Percentiles rank a stretch among this genome's conserved stretches.
Conservation (phyloP, 37 sponge, comb jelly and placozoan species). For the Halisarca cf. caerulea region DNA sequence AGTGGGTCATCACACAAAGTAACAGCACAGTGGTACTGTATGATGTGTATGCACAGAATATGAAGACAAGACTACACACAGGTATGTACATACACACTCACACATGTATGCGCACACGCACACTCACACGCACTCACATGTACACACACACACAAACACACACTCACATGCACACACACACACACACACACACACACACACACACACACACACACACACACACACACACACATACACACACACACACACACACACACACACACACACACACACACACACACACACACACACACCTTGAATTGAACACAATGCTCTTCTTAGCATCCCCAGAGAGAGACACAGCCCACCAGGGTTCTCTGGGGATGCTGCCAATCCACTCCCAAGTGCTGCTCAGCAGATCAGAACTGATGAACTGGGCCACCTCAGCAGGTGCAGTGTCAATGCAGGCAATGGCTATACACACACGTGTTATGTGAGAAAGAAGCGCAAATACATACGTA, state of each 20-base stretch:
- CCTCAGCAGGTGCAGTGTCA: no score
- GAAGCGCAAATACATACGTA: no score
- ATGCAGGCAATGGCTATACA: no score
- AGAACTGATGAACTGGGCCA: no score
- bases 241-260: background rate
- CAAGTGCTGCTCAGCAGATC: no score
- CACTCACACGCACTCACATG: conserved; percentile 13
- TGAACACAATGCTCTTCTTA: background rate
- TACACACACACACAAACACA: background rate
- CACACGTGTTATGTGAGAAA: no score
- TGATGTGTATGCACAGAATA: background rate
- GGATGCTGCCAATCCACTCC: no score
- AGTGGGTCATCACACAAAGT: background rate
- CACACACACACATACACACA: conserved; percentile 16
- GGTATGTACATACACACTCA: background rate
- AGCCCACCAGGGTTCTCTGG: no score
- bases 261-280: conserved; percentile 23
- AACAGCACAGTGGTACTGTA: background rate
- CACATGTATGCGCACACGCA: background rate
- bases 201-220: conserved; percentile 32
- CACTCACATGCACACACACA: conserved; percentile 4
- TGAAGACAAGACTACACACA: background rate
- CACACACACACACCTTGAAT: conserved; percentile 9
- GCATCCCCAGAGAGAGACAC: no score
- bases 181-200: conserved; percentile 20